Percentiles rank a stretch among this genome's conserved stretches.
Conservation (phyloP, 2,888 invertebrate genomes). For the Eulithis testata region DNA sequence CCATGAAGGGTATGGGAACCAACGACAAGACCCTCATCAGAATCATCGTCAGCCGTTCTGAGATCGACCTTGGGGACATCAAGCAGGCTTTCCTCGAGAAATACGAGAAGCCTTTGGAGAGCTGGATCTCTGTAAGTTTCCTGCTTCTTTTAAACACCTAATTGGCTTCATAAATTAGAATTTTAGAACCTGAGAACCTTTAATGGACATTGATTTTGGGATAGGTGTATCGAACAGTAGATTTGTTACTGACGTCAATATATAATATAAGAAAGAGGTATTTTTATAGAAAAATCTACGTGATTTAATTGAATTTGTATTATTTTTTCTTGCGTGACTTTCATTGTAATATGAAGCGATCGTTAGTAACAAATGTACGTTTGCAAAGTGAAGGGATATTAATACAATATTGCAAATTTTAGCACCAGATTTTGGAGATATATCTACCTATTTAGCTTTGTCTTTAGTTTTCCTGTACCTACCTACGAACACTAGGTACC, state of each 20-base stretch:
- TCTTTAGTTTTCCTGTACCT: neutral
- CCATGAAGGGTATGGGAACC: constrained; percentile 96
- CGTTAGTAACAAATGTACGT: neutral
- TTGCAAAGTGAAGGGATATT: neutral
- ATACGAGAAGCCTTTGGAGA: constrained; percentile 92
- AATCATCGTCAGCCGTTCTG: constrained; percentile 95
- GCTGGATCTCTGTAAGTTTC: constrained; percentile 92
- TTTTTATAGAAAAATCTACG: neutral
- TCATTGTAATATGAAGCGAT: neutral
- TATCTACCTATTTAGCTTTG: no score
- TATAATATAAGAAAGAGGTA: neutral
- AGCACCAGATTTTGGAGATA: no score
- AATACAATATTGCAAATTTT: no score
- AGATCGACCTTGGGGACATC: constrained; percentile 96
- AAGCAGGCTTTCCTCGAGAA: constrained; percentile 94
- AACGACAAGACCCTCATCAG: constrained; percentile 96
- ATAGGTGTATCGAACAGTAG: neutral
- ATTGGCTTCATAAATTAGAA: neutral
- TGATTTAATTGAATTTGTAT: neutral
- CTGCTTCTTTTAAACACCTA: neutral
- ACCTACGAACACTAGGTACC: constrained; percentile 1
- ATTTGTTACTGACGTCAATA: neutral
- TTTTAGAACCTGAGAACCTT: neutral
- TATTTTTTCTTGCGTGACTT: neutral
- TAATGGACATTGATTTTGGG: neutral